Conservation (phyloP, 2,888 invertebrate genomes). For the Dynastes hyllus region DNA sequence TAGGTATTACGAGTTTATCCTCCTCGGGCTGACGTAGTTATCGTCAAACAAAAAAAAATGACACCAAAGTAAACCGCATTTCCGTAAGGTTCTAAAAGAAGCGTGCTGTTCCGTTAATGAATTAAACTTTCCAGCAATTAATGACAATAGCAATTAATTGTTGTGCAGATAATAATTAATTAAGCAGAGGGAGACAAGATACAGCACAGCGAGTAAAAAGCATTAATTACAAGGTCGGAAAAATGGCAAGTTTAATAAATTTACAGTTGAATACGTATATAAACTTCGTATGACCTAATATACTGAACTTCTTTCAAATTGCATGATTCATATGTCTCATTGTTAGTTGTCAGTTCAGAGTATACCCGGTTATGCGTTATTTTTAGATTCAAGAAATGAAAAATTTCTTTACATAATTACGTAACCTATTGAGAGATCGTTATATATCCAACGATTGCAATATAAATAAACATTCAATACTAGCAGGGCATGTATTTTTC, state of each 20-base stretch:
- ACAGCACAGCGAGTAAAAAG: background rate
- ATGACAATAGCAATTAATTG: slow-evolving; percentile 13
- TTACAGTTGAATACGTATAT: background rate
- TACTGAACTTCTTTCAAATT: too few relatives aligned
- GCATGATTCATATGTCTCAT: too few relatives aligned
- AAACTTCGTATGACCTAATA: background rate
- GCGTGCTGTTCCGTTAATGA: slow-evolving; percentile 1
- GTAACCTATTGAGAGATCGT: too few relatives aligned
- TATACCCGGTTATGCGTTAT: too few relatives aligned
- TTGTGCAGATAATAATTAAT: slow-evolving; percentile 6
- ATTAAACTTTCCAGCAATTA: slow-evolving; percentile 6
- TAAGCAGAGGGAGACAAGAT: background rate
- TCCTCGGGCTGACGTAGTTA: too few relatives aligned
- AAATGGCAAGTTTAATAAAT: background rate
- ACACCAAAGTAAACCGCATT: background rate
- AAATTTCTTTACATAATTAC: too few relatives aligned
- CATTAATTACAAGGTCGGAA: slow-evolving; percentile 1
- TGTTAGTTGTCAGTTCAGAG: too few relatives aligned
- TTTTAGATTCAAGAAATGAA: too few relatives aligned
- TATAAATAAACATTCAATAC: too few relatives aligned
- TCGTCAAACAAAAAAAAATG: background rate
- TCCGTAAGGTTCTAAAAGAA: background rate
- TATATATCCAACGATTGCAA: too few relatives aligned
- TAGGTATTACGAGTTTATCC: too few relatives aligned
- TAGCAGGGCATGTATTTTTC: too few relatives aligned